These are phyloP conservation scores for Machimus atricapillus DNA, from an alignment of 2,888 invertebrate genomes.

Conservation along the genomic window DNA sequence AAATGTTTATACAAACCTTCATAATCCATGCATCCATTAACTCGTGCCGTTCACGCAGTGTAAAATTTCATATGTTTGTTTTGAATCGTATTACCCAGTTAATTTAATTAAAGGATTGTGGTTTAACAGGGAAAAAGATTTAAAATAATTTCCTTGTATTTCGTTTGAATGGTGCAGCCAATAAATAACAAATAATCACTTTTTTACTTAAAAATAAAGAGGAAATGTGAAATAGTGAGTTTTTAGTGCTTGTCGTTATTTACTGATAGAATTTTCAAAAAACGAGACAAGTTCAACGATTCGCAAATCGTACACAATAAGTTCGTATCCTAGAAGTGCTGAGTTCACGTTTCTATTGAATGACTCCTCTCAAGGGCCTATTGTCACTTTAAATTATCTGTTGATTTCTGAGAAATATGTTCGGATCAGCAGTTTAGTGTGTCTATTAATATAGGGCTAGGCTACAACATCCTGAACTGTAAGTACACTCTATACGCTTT, in stretches of 20 bases:
- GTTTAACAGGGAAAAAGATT: background rate
- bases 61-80: background rate
- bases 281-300: background rate
- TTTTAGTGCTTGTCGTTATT: background rate
- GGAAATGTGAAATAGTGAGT: background rate
- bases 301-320: background rate
- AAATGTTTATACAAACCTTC: background rate
- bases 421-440: background rate
- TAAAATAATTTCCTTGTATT: background rate
- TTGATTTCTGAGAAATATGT: background rate
- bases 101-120: background rate
- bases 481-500: background rate
- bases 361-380: background rate
- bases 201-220: too few species aligned
- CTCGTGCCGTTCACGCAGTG: background rate
- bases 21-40: background rate
- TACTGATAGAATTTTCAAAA: background rate
- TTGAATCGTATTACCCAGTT: background rate
- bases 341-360: background rate
- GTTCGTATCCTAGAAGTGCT: background rate
- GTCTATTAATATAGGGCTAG: background rate
- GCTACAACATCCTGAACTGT: background rate
- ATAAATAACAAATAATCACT: background rate
- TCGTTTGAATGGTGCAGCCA: background rate
- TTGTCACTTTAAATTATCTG: background rate